Base-by-base conservation (phyloP, 2,888 invertebrate genomes). In the Ormyrus thymus region DNA sequence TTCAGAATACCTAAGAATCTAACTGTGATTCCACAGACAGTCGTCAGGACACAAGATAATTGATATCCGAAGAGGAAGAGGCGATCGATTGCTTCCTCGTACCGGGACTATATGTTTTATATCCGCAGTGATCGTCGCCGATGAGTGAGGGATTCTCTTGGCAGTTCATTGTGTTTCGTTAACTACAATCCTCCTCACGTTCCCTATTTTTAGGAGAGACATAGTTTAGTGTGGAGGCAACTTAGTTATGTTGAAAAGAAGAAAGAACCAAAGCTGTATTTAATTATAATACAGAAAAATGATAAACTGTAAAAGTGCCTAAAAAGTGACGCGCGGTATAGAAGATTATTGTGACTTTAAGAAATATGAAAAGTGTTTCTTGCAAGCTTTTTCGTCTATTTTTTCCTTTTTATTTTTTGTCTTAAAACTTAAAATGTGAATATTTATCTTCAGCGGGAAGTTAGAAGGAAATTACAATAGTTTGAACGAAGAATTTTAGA, bases 1-100 rank as follows among this genome's bases (percentile, higher is more conserved):
- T 95, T 95, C 68, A 95, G 95, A 90, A 95, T 96, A 87, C 96
- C 96, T 48, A 95, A 94, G 88, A 95, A 95, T 1, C 89, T 96
- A 83, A 96, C 96, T 0, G 95, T 96, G 73, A 95, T 96, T 85
- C 95, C 95, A 10, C 95, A 95, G 84, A 92, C 92, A 48, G 90
- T 92, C 15, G 83, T 89, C 13, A 86, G 87, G 82, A 84, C 86
- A 45, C 81, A 84, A 48, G 88, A 89, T 64, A 90, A 87, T 84
- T 88, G 85, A 87, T 79, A 81, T 61, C 65, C 65, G 53, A 48
- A 73, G 75, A 72, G 66, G 56, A 69, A 74, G 74, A 78, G 70
- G 74, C 73, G 74, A 46, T 56, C 71, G 15, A 64, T 66, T 11
- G 70, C 29, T 46, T 73, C 74, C 70, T 78, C 71, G 43, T 69